phyloP scores from a whole-genome alignment of 2,888 invertebrate genomes.

The Elegia similella region DNA sequence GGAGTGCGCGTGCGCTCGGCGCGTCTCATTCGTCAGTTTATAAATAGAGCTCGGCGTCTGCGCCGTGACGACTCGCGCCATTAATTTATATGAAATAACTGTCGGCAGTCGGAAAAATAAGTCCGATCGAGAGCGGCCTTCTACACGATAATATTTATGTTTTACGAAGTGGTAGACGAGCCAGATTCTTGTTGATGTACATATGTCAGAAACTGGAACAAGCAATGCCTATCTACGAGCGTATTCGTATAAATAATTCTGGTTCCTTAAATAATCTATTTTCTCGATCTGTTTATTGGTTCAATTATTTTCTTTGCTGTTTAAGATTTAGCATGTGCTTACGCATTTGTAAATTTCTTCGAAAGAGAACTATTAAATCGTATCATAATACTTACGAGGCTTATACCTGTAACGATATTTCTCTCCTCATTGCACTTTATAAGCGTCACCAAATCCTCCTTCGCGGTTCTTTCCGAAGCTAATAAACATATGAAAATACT shows the following conservation, averaged over 20 bases:
- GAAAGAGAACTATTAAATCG: not conserved
- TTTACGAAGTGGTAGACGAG: conserved; percentile 71
- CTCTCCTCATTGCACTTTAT: conserved; percentile 53
- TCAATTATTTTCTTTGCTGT: conserved; percentile 4
- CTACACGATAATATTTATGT: conserved; percentile 79
- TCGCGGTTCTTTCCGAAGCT: conserved; percentile 60
- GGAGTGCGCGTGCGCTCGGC: conserved; percentile 75
- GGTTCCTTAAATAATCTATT: conserved; percentile 21
- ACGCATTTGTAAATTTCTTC: not conserved
- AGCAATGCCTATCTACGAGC: conserved; percentile 41
- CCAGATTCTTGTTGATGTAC: conserved; percentile 59
- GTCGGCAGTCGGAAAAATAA: conserved; percentile 81
- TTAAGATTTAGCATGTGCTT: conserved; percentile 2
- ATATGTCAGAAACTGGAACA: conserved; percentile 60
- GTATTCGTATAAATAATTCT: conserved; percentile 34
- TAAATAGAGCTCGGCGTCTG: conserved; percentile 80
- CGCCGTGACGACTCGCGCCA: conserved; percentile 80
- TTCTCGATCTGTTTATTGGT: not conserved
- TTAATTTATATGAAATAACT: conserved; percentile 82
- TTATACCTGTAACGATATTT: conserved; percentile 32
- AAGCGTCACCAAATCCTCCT: conserved; percentile 57
- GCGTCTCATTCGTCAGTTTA: conserved; percentile 81
- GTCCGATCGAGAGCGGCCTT: conserved; percentile 75
- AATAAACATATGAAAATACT: conserved; percentile 73
- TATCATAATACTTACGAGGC: conserved; percentile 2